Conservation (phyloP, 2,797 vertebrate species). For the Taeniopygia guttata region DNA sequence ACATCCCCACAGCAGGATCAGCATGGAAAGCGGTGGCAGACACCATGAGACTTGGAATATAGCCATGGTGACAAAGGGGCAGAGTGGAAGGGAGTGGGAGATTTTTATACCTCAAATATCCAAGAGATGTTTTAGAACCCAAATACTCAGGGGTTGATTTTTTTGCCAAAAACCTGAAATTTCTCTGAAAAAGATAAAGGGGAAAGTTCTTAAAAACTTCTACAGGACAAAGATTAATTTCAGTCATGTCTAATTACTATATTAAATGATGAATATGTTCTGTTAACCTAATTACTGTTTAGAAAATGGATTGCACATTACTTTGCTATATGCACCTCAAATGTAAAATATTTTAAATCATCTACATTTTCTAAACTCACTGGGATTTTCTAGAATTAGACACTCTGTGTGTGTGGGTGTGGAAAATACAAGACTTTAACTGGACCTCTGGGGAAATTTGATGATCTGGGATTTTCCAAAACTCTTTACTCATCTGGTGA, state of each 20-base stretch:
- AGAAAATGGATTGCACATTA: slow-evolving; percentile 12
- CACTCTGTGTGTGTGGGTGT: not conserved
- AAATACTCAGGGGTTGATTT: not conserved
- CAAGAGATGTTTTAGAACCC: not conserved
- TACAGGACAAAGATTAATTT: slow-evolving; percentile 2
- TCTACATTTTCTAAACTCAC: not conserved
- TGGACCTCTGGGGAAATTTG: not conserved
- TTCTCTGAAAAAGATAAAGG: not conserved
- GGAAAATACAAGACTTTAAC: not conserved
- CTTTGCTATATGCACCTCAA: not conserved
- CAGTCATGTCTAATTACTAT: not conserved
- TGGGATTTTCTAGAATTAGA: not conserved
- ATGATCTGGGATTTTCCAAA: not conserved
- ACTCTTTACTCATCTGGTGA: not conserved
- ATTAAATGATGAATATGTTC: slow-evolving; percentile 9
- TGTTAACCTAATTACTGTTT: slow-evolving; percentile 17
- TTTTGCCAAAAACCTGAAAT: not conserved
- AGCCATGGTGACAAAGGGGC: not conserved
- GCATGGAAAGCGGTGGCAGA: not conserved
- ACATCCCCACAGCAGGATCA: not conserved
- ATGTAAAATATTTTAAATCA: not conserved
- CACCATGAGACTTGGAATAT: not conserved
- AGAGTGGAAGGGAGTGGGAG: not conserved
- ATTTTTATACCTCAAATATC: not conserved
- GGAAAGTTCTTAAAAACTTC: not conserved